These are phyloP conservation scores for Amitus sp. DNA, from an alignment of 2,888 invertebrate genomes.

Conservation along the genomic window DNA sequence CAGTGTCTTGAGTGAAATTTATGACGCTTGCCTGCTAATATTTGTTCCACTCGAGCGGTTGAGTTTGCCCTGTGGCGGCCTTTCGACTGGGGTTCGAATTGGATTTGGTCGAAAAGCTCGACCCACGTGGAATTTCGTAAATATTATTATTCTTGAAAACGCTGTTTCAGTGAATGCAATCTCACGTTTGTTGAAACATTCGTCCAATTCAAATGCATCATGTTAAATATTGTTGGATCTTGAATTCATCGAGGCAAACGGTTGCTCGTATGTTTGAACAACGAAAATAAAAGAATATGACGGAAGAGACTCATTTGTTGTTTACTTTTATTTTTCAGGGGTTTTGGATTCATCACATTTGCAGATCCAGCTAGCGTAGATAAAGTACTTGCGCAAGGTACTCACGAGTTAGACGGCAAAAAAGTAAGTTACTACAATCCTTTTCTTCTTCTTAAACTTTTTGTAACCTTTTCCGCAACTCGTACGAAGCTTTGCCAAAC, in stretches of 20 bases:
- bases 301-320: neutral
- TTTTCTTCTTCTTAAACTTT: slow-evolving; percentile 31
- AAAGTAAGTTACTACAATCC: slow-evolving; percentile 78
- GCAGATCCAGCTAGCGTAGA: slow-evolving; percentile 98
- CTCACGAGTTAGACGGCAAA: slow-evolving; percentile 99
- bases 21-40: slow-evolving; percentile 51
- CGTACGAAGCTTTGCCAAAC: slow-evolving; percentile 31
- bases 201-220: neutral
- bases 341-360: slow-evolving; percentile 99
- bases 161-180: slow-evolving; percentile 5
- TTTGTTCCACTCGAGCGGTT: slow-evolving; percentile 54
- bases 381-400: slow-evolving; percentile 98
- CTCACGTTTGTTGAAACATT: neutral
- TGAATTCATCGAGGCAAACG: neutral
- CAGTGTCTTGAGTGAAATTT: slow-evolving; percentile 51
- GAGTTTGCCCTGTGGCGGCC: slow-evolving; percentile 30
- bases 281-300: neutral
- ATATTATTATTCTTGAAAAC: slow-evolving; percentile 14
- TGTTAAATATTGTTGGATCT: neutral
- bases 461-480: slow-evolving; percentile 24
- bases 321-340: slow-evolving; percentile 75
- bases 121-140: slow-evolving; percentile 20
- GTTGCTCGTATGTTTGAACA: neutral
- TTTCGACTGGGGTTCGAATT: slow-evolving; percentile 23
- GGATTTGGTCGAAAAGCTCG: slow-evolving; percentile 28